phyloP scores from a whole-genome alignment of 2,888 invertebrate species.

The Galeruca laticollis region DNA sequence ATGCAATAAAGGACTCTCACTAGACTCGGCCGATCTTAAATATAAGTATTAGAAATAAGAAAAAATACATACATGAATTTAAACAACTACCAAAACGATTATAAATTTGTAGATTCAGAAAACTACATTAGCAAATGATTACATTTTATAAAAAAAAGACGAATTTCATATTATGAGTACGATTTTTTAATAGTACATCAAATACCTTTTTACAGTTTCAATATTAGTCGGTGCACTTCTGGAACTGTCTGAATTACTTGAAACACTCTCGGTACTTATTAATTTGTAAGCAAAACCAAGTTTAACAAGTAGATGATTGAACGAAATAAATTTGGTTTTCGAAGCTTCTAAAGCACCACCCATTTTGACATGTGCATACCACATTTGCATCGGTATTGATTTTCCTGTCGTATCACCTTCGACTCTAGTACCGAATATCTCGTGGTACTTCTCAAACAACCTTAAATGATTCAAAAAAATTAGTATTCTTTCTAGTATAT shows the following conservation, averaged over 20 bases:
- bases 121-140: too few species aligned
- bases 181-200: too few species aligned
- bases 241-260: too few species aligned
- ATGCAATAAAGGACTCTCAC: background rate
- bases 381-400: slow-evolving; percentile 51
- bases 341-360: slow-evolving; percentile 78
- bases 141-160: too few species aligned
- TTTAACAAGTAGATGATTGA: slow-evolving; percentile 76
- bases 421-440: slow-evolving; percentile 70
- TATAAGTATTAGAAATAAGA: too few species aligned
- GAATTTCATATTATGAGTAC: too few species aligned
- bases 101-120: too few species aligned
- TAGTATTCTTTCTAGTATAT: too few species aligned
- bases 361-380: slow-evolving; percentile 70
- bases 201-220: background rate
- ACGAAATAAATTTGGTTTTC: slow-evolving; percentile 73
- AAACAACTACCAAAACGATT: too few species aligned
- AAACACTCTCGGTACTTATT: too few species aligned
- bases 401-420: slow-evolving; percentile 36
- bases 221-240: background rate
- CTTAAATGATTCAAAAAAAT: slow-evolving; percentile 14
- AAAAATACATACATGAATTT: too few species aligned
- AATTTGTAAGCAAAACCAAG: slow-evolving; percentile 68
- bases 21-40: background rate
- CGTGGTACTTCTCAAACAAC: slow-evolving; percentile 68